phyloP scores from a whole-genome alignment of 2,113 vertebrate genomes.

The Picathartes gymnocephalus region DNA sequence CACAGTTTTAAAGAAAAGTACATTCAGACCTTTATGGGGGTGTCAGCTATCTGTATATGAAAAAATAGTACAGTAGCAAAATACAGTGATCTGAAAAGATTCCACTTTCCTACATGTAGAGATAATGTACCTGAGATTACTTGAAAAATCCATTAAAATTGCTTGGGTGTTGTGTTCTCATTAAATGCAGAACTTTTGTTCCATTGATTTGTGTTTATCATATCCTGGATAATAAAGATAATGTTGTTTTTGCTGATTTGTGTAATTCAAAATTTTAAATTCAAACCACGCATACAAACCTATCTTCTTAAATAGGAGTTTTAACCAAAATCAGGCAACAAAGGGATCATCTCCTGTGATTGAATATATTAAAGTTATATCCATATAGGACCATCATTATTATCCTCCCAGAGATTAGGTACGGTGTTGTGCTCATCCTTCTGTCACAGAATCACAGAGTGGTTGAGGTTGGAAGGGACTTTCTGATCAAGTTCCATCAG shows the following conservation, averaged over 20 bases:
- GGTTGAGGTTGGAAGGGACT: neutral
- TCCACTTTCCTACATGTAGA: neutral
- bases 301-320: neutral
- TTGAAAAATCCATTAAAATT: slow-evolving; percentile 3
- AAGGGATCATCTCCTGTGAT: neutral
- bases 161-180: neutral
- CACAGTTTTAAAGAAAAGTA: neutral
- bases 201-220: neutral
- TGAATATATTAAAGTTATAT: neutral
- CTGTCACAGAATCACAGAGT: neutral
- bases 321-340: neutral
- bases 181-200: neutral
- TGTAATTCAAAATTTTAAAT: neutral
- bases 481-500: neutral
- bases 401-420: neutral
- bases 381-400: neutral
- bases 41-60: neutral
- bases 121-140: neutral
- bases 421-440: neutral
- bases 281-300: neutral
- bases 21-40: neutral
- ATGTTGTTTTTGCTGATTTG: neutral
- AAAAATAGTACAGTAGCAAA: neutral
- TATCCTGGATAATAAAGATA: neutral
- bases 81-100: neutral